These are phyloP conservation scores for Oxycera nigricornis DNA, from an alignment of 2,888 invertebrate genomes.

Conservation along the genomic window DNA sequence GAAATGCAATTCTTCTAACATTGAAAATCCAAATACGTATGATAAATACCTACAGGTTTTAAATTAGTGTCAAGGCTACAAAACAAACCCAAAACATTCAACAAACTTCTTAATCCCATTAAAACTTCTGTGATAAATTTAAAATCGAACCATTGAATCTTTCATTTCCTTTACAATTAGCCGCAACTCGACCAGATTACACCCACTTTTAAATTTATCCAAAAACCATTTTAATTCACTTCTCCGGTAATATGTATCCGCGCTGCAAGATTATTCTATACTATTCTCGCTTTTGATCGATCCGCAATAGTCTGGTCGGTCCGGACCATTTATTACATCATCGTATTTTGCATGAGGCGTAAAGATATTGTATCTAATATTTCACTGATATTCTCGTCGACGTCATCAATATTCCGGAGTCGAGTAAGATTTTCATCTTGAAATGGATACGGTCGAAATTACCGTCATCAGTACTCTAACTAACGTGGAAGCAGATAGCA, in stretches of 20 bases:
- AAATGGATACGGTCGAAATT: slow-evolving; percentile 7
- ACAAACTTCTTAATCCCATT: too few relatives aligned
- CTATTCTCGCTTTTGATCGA: background rate
- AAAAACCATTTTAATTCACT: slow-evolving; percentile 20
- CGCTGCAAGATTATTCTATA: background rate
- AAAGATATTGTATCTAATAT: slow-evolving; percentile 5
- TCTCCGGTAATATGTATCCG: slow-evolving; percentile 2
- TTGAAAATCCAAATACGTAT: too few relatives aligned
- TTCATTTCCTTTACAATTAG: background rate
- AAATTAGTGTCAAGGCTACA: background rate
- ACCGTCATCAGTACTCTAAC: slow-evolving; percentile 24
- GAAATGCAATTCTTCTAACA: too few relatives aligned
- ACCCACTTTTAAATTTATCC: slow-evolving; percentile 9
- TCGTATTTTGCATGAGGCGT: slow-evolving; percentile 24
- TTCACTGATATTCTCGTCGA: slow-evolving; percentile 35
- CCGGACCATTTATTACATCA: background rate
- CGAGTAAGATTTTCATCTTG: slow-evolving; percentile 9
- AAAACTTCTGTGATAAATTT: too few relatives aligned
- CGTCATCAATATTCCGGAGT: slow-evolving; percentile 2
- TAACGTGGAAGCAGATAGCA: slow-evolving; percentile 33
- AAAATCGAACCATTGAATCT: too few relatives aligned
- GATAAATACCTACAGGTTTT: too few relatives aligned
- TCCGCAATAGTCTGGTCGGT: background rate
- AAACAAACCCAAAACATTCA: background rate
- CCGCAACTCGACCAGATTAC: slow-evolving; percentile 11